These are phyloP conservation scores for Urosaurus nigricauda DNA, from an alignment of 2,797 vertebrate genomes.

Conservation along the genomic window DNA sequence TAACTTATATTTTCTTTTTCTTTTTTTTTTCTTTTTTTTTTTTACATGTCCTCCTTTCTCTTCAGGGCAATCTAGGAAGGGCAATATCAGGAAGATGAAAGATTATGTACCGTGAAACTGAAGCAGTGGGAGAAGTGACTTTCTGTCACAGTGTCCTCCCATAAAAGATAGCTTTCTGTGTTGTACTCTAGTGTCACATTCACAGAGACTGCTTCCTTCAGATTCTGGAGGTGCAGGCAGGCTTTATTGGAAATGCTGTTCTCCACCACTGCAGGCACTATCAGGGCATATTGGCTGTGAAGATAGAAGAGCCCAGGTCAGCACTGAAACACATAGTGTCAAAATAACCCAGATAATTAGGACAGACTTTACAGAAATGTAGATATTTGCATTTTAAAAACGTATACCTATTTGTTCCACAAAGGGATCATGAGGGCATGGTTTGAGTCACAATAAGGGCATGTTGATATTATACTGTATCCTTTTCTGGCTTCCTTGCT, in stretches of 20 bases:
- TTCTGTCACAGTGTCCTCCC: not conserved
- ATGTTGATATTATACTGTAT: not conserved
- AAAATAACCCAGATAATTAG: not conserved
- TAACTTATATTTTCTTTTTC: not conserved
- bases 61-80: not conserved
- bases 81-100: not conserved
- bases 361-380: not conserved
- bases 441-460: too few relatives aligned
- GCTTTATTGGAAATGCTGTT: conserved; percentile 4
- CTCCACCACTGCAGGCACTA: conserved; percentile 13
- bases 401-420: not conserved
- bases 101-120: conserved; percentile 12
- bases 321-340: not conserved
- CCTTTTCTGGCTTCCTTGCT: too few relatives aligned
- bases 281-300: conserved; percentile 27
- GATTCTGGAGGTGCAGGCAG: conserved; percentile 7
- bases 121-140: not conserved
- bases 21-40: not conserved
- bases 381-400: too few relatives aligned
- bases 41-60: not conserved
- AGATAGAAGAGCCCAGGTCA: not conserved
- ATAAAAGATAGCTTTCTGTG: not conserved
- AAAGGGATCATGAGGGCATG: not conserved
- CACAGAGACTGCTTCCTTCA: not conserved
- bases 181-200: conserved; percentile 9